Evolutionary conservation across 2,797 vertebrate genomes (phyloP), one percentile per base, ranked within the genome.

Genomic region (Bryconaethiops microstoma): DNA sequence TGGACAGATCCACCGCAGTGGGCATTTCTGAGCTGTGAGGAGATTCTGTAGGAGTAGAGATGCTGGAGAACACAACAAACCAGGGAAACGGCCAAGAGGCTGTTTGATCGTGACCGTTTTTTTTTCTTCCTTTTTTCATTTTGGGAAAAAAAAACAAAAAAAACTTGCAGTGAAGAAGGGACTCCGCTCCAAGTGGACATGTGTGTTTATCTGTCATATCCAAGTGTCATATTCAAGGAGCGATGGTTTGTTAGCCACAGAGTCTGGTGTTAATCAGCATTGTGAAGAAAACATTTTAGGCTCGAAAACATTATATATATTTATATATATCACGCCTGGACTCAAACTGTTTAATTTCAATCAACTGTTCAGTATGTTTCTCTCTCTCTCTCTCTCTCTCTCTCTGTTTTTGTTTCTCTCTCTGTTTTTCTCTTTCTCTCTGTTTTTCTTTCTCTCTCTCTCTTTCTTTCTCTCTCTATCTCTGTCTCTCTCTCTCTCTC

Each of bases 131-230:
- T 48, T 45, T 17, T 59, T 63, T 35, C 2, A 21, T 62, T 69
- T 68, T 74, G 21, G 21, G 21, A 68, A 45, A 45, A 21, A n/a
- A 67, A 45, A 60, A 19, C 17, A n/a, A 62, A 77, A 63, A 40
- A 40, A 55, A 62, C 70, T 25, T 10, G 39, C 62, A 57, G 75
- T 17, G 25, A 35, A 77, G 48, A 39, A 42, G 54, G 71, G 77
- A 60, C 55, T 80, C 77, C 39, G 54, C 64, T 82, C 78, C 75
- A 83, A 83, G 67, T 75, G 69, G 76, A 79, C 84, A 85, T 82
- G 84, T 85, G 84, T 85, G 84, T 85, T 85, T 85, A 85, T 85
- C 81, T 80, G 74, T 80, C 78, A 55, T 75, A 68, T 74, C 68
- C 80, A 85, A 85, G 79, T 82, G 80, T 82, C 77, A 80, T 70